A percentile compares a stretch with the other conserved stretches of the same genome.
These are phyloP conservation scores for Gisinianus flammeolus DNA, from an alignment of 2,888 invertebrate genomes.

Conservation along the genomic window DNA sequence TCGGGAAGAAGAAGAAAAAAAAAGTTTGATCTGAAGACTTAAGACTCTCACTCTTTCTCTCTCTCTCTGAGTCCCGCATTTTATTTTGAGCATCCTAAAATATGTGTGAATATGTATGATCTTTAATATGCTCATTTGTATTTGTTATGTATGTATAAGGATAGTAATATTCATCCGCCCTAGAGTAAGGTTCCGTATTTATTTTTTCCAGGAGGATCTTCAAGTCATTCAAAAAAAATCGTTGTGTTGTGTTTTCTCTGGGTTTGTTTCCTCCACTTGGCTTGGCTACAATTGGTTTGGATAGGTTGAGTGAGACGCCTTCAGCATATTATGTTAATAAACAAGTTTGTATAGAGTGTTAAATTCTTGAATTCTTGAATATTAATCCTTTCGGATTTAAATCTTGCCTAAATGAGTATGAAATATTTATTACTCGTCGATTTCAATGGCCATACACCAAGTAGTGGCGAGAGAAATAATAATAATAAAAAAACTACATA, in stretches of 20 bases:
- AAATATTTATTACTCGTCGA: slow-evolving; percentile 57
- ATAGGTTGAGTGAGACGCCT: slow-evolving; percentile 39
- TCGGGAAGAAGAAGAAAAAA: not conserved
- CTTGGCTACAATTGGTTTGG: slow-evolving; percentile 35
- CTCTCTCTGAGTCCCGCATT: not conserved
- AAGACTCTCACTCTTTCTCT: not conserved
- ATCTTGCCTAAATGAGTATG: slow-evolving; percentile 58
- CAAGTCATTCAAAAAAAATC: slow-evolving; percentile 7
- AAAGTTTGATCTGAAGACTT: not conserved
- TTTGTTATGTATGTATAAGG: not conserved
- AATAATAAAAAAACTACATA: not conserved
- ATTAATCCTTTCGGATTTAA: slow-evolving; percentile 58
- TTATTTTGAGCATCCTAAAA: not conserved
- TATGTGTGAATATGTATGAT: too few relatives aligned
- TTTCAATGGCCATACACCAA: slow-evolving; percentile 31
- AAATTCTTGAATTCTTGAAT: slow-evolving; percentile 59
- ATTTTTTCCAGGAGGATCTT: not conserved
- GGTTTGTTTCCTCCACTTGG: slow-evolving; percentile 30
- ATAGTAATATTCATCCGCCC: not conserved
- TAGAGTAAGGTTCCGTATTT: not conserved
- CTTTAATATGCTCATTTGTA: too few relatives aligned
- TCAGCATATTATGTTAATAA: slow-evolving; percentile 44
- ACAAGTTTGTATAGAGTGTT: slow-evolving; percentile 54
- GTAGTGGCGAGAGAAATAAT: slow-evolving; percentile 22
- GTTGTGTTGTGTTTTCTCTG: slow-evolving; percentile 1